phyloP scores from a whole-genome alignment of 2,797 vertebrate genomes.

The Urophycis tenuis region DNA sequence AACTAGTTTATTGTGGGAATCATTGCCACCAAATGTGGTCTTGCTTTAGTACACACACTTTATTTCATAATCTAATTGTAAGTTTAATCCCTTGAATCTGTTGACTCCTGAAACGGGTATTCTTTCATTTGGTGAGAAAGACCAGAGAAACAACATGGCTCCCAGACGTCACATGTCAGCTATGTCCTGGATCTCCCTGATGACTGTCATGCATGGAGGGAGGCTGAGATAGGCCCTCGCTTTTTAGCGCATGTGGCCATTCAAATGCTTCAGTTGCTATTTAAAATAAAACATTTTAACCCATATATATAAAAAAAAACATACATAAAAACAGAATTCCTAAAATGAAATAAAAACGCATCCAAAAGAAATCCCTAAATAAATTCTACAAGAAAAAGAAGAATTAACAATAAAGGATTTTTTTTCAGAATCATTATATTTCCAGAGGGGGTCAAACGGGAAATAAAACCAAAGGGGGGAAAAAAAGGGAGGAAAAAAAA shows the following conservation, averaged over 20 bases:
- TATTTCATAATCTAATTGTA: neutral
- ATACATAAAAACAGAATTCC: neutral
- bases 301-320: neutral
- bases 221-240: neutral
- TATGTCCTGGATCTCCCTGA: conserved; percentile 18
- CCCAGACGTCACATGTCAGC: conserved; percentile 7
- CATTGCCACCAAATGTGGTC: neutral
- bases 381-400: neutral
- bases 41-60: neutral
- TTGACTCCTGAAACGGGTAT: neutral
- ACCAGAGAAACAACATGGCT: neutral
- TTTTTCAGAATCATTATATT: conserved; percentile 5
- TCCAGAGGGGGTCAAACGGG: neutral
- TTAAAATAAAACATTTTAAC: neutral
- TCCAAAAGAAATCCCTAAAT: conserved; percentile 4
- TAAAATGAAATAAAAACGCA: conserved; percentile 7
- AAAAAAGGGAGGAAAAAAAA: too few relatives aligned
- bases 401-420: conserved; percentile 6
- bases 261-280: neutral
- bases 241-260: neutral
- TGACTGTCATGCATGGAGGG: neutral
- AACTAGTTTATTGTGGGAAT: neutral
- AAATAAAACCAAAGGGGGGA: too few relatives aligned
- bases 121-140: neutral
- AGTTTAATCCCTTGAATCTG: neutral